Evolutionary conservation across 2,797 vertebrate species (phyloP).

Genomic region (Rhodeus uyekii): DNA sequence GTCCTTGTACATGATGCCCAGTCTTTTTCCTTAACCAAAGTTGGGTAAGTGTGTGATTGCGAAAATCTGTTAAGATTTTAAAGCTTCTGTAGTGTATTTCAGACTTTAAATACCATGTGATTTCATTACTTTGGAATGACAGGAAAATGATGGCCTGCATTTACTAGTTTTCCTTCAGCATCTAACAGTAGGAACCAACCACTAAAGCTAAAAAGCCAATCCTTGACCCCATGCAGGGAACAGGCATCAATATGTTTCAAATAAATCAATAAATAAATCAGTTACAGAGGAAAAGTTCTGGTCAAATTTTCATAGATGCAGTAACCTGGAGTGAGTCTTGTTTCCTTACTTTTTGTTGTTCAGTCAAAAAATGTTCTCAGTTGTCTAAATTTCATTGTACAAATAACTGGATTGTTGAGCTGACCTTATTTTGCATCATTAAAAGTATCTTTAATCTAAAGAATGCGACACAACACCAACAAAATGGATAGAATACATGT

Average conservation of each 20-base stretch:
- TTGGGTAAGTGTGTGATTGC: background rate
- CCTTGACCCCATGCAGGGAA: background rate
- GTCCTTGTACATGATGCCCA: too few relatives aligned
- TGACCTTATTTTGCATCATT: constrained; percentile 48
- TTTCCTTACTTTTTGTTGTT: constrained; percentile 62
- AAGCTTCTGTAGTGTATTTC: background rate
- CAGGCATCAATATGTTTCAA: background rate
- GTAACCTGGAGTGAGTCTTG: constrained; percentile 40
- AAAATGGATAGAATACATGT: constrained; percentile 28
- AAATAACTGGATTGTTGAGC: constrained; percentile 29
- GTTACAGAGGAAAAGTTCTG: background rate
- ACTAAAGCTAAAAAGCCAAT: background rate
- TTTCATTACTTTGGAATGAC: background rate
- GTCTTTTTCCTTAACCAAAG: background rate
- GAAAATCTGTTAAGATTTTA: background rate
- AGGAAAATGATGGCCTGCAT: background rate
- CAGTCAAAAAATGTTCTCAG: constrained; percentile 61
- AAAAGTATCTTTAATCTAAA: constrained; percentile 45
- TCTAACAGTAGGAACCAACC: background rate
- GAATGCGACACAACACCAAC: constrained; percentile 14
- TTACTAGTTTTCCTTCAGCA: background rate
- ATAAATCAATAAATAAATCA: too few relatives aligned
- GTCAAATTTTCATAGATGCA: constrained; percentile 13
- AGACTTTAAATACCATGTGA: background rate
- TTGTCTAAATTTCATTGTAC: constrained; percentile 45